Evolutionary conservation across 2,888 invertebrate genomes (phyloP), one percentile per base, ranked within the genome.

Genomic region (Iselma pallidipennis): DNA sequence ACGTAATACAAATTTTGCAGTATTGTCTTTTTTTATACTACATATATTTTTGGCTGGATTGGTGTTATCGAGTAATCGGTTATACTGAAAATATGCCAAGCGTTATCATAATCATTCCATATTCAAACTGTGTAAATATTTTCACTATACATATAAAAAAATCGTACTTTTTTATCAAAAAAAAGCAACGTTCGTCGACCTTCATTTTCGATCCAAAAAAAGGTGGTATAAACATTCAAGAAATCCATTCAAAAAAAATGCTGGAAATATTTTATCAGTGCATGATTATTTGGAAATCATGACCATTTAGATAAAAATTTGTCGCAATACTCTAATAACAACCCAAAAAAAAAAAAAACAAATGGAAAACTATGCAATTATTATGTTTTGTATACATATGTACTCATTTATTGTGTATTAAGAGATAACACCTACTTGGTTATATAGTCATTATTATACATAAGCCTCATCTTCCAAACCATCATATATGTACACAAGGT

Each of bases 211-310:
- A 53, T 31, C n/a, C 9, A 6, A 37, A 37, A n/a, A 16, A 37
- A 37, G 37, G 7, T 16, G 48, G 29, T 49, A 57, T 59, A 59
- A 59, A 63, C 60, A 60, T 21, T 25, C 45, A 50, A 57, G 54
- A 60, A 63, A 59, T 56, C 49, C n/a, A n/a, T n/a, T n/a, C n/a
- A n/a, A n/a, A n/a, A n/a, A n/a, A n/a, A n/a, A n/a, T n/a, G n/a
- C n/a, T 49, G 28, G 56, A 25, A 42, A 49, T 49, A 19, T 16
- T 60, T 63, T 63, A 63, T 63, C 63, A 63, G 63, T 63, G 63
- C 63, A 63, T 60, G 63, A 55, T 28, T 60, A 63, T 63, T 60
- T 60, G 59, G 54, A 57, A 63, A 63, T 59, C 59, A 14, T 33
- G n/a, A 33, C n/a, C 31, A 33, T 14, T 14, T n/a, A 10, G 29